Evolutionary conservation across 1,140 invertebrate species (phyloP).

Genomic region (Ptiloglossa arizonensis): DNA sequence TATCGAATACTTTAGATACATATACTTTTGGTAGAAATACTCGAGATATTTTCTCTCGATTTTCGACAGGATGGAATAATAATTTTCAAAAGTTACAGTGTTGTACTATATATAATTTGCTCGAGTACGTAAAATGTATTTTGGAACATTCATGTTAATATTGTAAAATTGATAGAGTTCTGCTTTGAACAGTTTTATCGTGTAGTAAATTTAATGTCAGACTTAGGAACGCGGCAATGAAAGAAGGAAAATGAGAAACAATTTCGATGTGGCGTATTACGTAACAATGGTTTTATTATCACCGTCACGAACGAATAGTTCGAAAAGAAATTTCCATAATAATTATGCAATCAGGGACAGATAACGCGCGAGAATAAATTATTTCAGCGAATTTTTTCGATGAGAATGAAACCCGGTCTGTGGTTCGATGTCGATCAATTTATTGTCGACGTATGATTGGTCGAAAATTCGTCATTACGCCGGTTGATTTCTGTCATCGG

Average conservation of each 20-base stretch:
- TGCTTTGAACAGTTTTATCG: background rate
- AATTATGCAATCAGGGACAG: background rate
- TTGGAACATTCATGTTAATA: too few species aligned
- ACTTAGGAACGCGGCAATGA: background rate
- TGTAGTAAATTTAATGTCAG: background rate
- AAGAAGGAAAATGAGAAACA: background rate
- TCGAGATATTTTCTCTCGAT: too few species aligned
- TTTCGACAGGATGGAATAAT: too few species aligned
- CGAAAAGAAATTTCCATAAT: constrained; percentile 20
- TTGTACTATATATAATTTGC: too few species aligned
- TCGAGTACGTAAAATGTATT: too few species aligned
- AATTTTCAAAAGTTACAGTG: too few species aligned
- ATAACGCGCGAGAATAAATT: background rate
- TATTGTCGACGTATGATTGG: too few species aligned
- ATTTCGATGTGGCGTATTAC: background rate
- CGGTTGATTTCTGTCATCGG: constrained; percentile 10
- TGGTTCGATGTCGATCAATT: background rate
- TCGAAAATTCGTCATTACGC: background rate
- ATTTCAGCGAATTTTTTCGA: background rate
- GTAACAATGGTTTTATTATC: constrained; percentile 18
- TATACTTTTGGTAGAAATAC: too few species aligned
- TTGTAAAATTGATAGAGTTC: too few species aligned
- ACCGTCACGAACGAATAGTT: background rate
- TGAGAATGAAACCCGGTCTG: too few species aligned
- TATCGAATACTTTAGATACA: too few species aligned